phyloP scores from a whole-genome alignment of 1,140 invertebrate genomes.

The Procambarus clarkii region DNA sequence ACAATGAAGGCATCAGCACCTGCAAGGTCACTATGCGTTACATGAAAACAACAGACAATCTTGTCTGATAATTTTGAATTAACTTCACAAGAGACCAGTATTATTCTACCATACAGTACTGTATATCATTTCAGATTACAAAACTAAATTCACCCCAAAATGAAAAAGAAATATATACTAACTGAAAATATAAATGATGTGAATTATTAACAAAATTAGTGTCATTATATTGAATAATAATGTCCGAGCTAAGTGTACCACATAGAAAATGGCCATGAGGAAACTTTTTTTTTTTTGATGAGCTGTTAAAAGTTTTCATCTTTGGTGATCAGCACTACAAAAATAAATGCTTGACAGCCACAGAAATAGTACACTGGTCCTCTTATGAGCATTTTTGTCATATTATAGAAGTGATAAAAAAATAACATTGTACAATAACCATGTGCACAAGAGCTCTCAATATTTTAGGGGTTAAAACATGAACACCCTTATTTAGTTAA shows the following conservation, averaged over 20 bases:
- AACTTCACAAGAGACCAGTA: too few relatives aligned
- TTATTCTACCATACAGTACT: too few relatives aligned
- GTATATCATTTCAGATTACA: too few relatives aligned
- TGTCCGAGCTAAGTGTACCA: background rate
- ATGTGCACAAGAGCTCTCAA: too few relatives aligned
- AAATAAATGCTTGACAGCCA: constrained; percentile 20
- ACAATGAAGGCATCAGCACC: background rate
- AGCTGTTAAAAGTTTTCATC: constrained; percentile 1
- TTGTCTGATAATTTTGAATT: too few relatives aligned
- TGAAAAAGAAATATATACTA: too few relatives aligned
- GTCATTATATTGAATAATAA: background rate
- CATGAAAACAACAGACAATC: too few relatives aligned
- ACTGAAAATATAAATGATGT: too few relatives aligned
- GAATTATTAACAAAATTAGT: background rate
- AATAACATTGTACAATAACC: background rate
- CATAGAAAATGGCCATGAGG: background rate
- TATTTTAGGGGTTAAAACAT: too few relatives aligned
- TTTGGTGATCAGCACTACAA: constrained; percentile 34
- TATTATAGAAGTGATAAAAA: background rate
- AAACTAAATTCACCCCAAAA: too few relatives aligned
- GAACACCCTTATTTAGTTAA: too few relatives aligned
- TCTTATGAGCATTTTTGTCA: background rate
- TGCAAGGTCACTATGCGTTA: background rate
- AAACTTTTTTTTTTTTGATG: background rate
- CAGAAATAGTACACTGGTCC: constrained; percentile 19